Evolutionary conservation across 1,140 invertebrate species (phyloP).

Genomic region (Leptonema lineaticorne): DNA sequence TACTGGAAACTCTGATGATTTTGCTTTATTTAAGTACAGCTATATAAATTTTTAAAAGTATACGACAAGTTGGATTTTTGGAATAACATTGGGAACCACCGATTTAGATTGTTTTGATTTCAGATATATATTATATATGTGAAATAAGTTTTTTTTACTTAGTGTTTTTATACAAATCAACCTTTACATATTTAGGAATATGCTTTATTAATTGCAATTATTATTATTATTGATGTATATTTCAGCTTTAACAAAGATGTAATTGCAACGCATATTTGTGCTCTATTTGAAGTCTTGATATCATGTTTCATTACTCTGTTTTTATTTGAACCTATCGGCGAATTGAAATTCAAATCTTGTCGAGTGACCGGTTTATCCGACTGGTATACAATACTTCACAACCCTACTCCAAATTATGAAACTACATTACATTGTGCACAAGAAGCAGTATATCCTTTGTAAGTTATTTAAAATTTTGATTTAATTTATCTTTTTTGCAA

Average conservation of each 20-base stretch:
- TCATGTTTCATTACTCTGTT: constrained; percentile 76
- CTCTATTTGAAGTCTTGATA: constrained; percentile 74
- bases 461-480: constrained; percentile 53
- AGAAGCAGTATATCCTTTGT: constrained; percentile 96
- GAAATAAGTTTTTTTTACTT: too few relatives aligned
- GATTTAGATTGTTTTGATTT: too few relatives aligned
- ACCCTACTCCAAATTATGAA: constrained; percentile 91
- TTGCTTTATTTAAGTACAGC: too few relatives aligned
- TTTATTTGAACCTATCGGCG: constrained; percentile 75
- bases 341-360: constrained; percentile 75
- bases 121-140: too few relatives aligned
- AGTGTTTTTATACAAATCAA: too few relatives aligned
- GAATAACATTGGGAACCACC: too few relatives aligned
- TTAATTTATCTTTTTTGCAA: not conserved
- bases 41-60: too few relatives aligned
- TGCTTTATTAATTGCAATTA: too few relatives aligned
- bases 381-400: constrained; percentile 95
- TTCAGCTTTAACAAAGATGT: constrained; percentile 70
- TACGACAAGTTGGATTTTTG: too few relatives aligned
- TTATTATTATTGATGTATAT: too few relatives aligned
- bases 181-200: too few relatives aligned
- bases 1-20: too few relatives aligned
- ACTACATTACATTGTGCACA: constrained; percentile 89
- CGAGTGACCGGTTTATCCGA: constrained; percentile 77
- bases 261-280: constrained; percentile 72